Base-by-base conservation (phyloP, 2,888 invertebrate genomes). In the Lottia gigantea region DNA sequence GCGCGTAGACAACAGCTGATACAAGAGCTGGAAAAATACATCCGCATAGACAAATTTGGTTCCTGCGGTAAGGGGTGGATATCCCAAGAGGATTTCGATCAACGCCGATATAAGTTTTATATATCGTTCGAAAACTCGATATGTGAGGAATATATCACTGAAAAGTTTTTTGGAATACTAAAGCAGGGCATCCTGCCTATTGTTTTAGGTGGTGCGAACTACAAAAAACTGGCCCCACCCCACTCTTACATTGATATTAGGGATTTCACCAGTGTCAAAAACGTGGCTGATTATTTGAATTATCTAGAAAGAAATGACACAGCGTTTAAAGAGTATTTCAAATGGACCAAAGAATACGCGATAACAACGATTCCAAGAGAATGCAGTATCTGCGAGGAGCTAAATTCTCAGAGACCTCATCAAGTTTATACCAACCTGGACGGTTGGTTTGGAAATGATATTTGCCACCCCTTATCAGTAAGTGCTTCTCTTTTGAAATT, bases 61-160 rank as follows among this genome's bases (percentile, higher is more conserved):
- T 16, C 16, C 19, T 67, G 67, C 62, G 67, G 67, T 8, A 46
- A 62, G 12, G 40, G 46, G 14, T 26, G 15, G 15, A 45, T 40
- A 2, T 23, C 15, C 16, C 45, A n/a, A 14, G 25, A 19, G 23
- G 23, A 31, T 45, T 45, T 14, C 7, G 14, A n/a, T 12, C 25
- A 67, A 49, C 19, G 66, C 23, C 46, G 46, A 11, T 69, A 69
- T 15, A 69, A 64, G 12, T 69, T 69, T 69, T 69, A 69, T 45
- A 16, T 69, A 14, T 46, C 69, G 15, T 69, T 69, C n/a, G 69
- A 69, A 25, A 69, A 64, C 19, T 47, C 64, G 2, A 16, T 31
- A 14, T 69, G 69, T 46, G 49, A 64, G 14, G 69, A 69, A 19
- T 69, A 69, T 40, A 40, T 69, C 16, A 69, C 69, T 49, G 69